Base-by-base conservation (phyloP, 1,140 invertebrate genomes). In the Calephelis nemesis region DNA sequence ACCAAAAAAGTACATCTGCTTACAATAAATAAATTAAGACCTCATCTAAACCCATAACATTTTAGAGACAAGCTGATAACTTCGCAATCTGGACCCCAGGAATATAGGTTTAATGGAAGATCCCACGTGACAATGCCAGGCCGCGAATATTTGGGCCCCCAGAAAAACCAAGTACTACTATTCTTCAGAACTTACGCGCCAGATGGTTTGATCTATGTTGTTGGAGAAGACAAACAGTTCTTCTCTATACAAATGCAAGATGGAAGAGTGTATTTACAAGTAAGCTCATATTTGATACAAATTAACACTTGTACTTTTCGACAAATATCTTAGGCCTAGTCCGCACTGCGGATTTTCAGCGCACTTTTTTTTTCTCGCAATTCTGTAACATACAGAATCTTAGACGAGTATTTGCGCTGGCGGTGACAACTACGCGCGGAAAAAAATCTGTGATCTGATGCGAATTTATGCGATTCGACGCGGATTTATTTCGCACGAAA, bases 151-250 rank as follows among this genome's bases (percentile, higher is more conserved):
- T 71, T 88, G 13, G 77, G 76, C 0, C 79, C 82, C 0, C 81
- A 89, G 68, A 82, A 84, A 65, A 90, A 90, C 69, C 82, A 88
- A 65, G 79, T 91, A 7, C 70, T 87, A 5, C 74, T 91, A 19
- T 94, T 93, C 47, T 98, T 99, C 88, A 97, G 97, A 80, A 99
- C 98, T 0, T 96, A 95, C 72, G 94, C 96, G 9, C 94, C 95
- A 39, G 95, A 98, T 78, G 98, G 98, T 0, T 85, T 99, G 5
- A 92, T 99, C 5, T 98, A 98, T 91, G 93, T 97, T 52, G 95
- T 97, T 75, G 96, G 96, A 93, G 95, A 91, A 81, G 93, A 92
- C 65, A 92, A 91, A 75, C 95, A 95, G 68, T 99, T 96, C 92
- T 93, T 98, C 70, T 95, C 97, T 0, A 79, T 99, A 40, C 97